phyloP scores from a whole-genome alignment of 37 sponge, comb jelly and placozoan species.

The Agelas oroides region DNA sequence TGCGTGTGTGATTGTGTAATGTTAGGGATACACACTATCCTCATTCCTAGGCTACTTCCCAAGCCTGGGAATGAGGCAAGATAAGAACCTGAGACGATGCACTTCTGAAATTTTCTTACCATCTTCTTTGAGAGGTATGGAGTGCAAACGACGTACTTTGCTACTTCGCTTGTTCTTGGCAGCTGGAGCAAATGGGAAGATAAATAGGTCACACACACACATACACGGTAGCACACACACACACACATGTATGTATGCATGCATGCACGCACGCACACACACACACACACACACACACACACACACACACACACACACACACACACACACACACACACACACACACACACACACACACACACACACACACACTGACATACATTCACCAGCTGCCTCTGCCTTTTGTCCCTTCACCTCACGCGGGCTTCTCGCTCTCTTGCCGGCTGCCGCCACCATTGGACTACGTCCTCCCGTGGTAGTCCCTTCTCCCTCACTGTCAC shows the following conservation, averaged over 20 bases:
- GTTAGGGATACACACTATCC: too few species aligned
- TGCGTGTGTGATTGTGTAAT: too few species aligned
- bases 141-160: constrained; percentile 60
- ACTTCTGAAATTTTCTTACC: constrained; percentile 33
- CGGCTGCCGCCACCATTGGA: not conserved
- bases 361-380: not conserved
- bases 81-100: too few species aligned
- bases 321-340: constrained; percentile 20
- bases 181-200: not conserved
- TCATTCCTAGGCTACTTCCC: too few species aligned
- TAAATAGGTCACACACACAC: not conserved
- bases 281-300: constrained; percentile 15
- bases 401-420: not conserved
- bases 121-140: constrained; percentile 76
- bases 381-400: not conserved
- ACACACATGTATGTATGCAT: not conserved
- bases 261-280: constrained; percentile 13
- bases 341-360: constrained; percentile 10
- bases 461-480: not conserved
- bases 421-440: not conserved
- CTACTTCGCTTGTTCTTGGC: constrained; percentile 41
- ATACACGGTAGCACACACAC: too few species aligned
- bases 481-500: not conserved
- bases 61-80: too few species aligned
- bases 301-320: not conserved